Base-by-base conservation (phyloP, 2,888 invertebrate genomes). In the Pherbina coryleti region DNA sequence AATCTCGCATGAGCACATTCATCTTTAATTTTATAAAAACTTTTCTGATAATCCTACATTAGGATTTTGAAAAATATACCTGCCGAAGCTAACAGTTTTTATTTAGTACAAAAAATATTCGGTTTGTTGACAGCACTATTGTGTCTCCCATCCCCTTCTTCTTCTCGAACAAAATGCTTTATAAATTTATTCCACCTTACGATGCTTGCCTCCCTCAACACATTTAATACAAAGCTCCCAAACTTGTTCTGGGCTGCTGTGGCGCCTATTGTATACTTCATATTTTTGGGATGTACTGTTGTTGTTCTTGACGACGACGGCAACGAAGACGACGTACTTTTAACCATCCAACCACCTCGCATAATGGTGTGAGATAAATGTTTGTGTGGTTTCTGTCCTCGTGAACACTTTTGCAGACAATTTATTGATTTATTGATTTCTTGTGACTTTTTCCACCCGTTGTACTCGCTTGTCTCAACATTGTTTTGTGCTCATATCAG, bases 381-480 rank as follows among this genome's bases (percentile, higher is more conserved):
- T 76, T 67, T 57, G 70, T 70, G 66, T 76, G 76, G 49, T 62
- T 71, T 53, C 51, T 76, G 76, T 70, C 70, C 70, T 70, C 70
- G 69, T 70, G 62, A 76, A 70, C 34, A 70, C 77, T 64, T 53
- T 77, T 74, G 70, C 74, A 75, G 73, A 78, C 78, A 25, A 76
- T 80, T 82, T 85, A 81, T 81, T 79, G 81, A 81, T 81, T 83
- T 84, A 79, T 81, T 79, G 81, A 80, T 79, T 73, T 77, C 73
- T 79, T 75, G 34, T 70, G 76, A 74, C 76, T 75, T 69, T 22
- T 57, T 71, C 31, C 49, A 53, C 22, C 9, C 72, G 55, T 31
- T 28, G 9, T 57, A 31, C 25, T 44, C 62, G 49, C 57, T 67
- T 57, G 5, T 55, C 71, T 72, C 44, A 37, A 22, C 44, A 37